These are phyloP conservation scores for Aphrophora alni DNA, from an alignment of 2,888 invertebrate genomes.

Conservation along the genomic window DNA sequence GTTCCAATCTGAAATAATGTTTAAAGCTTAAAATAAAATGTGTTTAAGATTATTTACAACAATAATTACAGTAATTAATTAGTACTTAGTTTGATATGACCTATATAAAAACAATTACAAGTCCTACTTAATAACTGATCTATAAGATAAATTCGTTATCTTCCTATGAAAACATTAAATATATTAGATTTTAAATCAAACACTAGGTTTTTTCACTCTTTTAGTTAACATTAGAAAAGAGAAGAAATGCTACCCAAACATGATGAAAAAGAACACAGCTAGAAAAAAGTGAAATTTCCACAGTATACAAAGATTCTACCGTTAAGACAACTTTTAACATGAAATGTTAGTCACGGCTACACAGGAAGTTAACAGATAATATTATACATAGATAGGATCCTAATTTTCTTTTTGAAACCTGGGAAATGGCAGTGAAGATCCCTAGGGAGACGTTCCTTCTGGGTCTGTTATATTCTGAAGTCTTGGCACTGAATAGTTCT, in stretches of 20 bases:
- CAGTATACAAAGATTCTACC: not conserved
- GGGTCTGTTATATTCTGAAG: conserved; percentile 37
- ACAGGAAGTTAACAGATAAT: not conserved
- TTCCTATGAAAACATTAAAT: not conserved
- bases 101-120: not conserved
- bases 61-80: not conserved
- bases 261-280: not conserved
- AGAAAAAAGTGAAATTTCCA: not conserved
- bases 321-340: not conserved
- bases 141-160: not conserved
- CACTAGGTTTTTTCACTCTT: not conserved
- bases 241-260: not conserved
- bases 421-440: not conserved
- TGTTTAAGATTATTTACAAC: not conserved
- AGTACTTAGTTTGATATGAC: not conserved
- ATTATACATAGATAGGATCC: not conserved
- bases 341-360: not conserved
- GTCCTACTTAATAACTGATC: not conserved
- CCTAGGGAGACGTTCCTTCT: not conserved
- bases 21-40: not conserved
- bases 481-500: conserved; percentile 48
- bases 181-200: not conserved
- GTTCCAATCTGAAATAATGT: not conserved
- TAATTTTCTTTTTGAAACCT: not conserved
- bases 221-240: not conserved